phyloP scores from a whole-genome alignment of 2,113 vertebrate genomes.

The Corythornis vintsioides region DNA sequence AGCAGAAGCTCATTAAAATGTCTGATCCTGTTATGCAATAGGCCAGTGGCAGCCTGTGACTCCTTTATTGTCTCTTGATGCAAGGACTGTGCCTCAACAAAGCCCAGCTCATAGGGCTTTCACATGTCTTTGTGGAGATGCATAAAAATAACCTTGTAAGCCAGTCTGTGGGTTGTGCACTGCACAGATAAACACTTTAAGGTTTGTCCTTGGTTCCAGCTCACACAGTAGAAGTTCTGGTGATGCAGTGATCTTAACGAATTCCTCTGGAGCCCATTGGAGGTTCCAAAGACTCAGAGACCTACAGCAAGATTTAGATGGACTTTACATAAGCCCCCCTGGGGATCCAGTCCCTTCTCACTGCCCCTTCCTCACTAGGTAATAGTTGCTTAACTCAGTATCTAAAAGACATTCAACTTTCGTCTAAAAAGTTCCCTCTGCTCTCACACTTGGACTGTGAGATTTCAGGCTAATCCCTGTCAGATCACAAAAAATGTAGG shows the following conservation, averaged over 20 bases:
- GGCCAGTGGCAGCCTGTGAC: slow-evolving; percentile 19
- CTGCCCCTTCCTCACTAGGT: accelerated
- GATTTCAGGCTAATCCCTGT: background rate
- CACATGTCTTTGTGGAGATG: background rate
- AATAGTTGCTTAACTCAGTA: background rate
- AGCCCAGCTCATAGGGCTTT: slow-evolving; percentile 39
- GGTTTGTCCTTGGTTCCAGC: background rate
- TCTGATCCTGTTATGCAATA: slow-evolving; percentile 61
- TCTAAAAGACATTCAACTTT: background rate
- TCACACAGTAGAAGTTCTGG: background rate
- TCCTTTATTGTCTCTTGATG: slow-evolving; percentile 36
- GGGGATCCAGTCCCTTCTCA: background rate
- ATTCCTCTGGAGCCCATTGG: background rate
- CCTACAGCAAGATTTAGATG: background rate
- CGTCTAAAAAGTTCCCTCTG: background rate
- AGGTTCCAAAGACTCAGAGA: background rate
- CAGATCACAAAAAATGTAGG: background rate
- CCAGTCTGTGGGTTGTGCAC: background rate
- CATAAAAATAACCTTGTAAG: slow-evolving; percentile 41
- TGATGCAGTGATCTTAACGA: background rate
- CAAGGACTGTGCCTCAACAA: background rate
- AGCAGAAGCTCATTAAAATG: slow-evolving; percentile 65
- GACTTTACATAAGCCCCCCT: background rate
- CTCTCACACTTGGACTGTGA: background rate
- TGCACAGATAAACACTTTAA: background rate